These are phyloP conservation scores for Heliothis subflexa DNA, from an alignment of 1,140 invertebrate species.

Conservation along the genomic window DNA sequence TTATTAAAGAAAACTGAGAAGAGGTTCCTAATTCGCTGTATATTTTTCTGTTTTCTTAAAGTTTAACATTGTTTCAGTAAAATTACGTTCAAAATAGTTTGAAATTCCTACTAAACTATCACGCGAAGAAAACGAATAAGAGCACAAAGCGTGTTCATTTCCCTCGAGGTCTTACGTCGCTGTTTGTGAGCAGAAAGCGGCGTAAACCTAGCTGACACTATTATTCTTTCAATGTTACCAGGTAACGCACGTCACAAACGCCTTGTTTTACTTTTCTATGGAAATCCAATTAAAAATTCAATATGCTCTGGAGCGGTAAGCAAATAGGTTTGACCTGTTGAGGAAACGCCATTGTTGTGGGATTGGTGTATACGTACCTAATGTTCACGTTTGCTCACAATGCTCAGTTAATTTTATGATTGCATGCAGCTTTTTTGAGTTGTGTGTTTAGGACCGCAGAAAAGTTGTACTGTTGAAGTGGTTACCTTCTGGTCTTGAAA, in stretches of 20 bases:
- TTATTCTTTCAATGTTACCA: constrained; percentile 20
- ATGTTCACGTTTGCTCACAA: constrained; percentile 7
- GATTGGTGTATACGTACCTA: not conserved
- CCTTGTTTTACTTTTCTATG: constrained; percentile 40
- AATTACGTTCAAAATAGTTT: not conserved
- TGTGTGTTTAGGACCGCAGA: not conserved
- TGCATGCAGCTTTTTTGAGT: not conserved
- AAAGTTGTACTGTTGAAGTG: too few relatives aligned
- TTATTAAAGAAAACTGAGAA: too few relatives aligned
- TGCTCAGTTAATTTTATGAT: constrained; percentile 12
- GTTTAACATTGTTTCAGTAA: not conserved
- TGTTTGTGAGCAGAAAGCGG: not conserved
- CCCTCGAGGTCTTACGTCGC: constrained; percentile 3
- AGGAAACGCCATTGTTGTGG: constrained; percentile 32
- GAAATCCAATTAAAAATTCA: constrained; percentile 40
- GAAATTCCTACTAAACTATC: not conserved
- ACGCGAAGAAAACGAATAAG: not conserved
- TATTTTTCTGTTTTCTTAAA: too few relatives aligned
- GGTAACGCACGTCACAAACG: not conserved
- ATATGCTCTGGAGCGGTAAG: constrained; percentile 27
- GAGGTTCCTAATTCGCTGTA: too few relatives aligned
- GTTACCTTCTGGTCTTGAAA: too few relatives aligned
- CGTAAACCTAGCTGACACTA: constrained; percentile 11
- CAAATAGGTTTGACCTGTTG: constrained; percentile 36
- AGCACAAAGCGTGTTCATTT: constrained; percentile 20